Evolutionary conservation across 1,140 invertebrate species (phyloP).

Genomic region (Cotesia vestalis): DNA sequence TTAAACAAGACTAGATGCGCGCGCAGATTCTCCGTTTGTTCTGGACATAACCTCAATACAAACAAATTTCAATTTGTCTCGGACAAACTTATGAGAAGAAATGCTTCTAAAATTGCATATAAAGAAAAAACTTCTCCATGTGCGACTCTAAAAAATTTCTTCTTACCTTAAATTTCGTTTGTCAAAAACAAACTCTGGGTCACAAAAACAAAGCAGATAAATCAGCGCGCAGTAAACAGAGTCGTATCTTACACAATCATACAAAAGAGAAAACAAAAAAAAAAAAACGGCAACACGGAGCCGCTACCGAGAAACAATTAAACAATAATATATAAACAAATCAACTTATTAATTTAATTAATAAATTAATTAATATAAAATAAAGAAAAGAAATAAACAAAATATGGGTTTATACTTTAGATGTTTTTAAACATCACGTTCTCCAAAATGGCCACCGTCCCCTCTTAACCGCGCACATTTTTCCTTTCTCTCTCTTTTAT

Average conservation of each 20-base stretch:
- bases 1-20: constrained; percentile 57
- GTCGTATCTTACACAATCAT: constrained; percentile 4
- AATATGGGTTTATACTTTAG: not conserved
- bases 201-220: not conserved
- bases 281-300: constrained; percentile 18
- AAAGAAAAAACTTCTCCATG: too few species aligned
- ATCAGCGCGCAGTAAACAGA: constrained; percentile 20
- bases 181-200: too few species aligned
- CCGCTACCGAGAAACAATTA: constrained; percentile 11
- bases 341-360: not conserved
- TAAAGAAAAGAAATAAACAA: constrained; percentile 11
- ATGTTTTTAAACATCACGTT: constrained; percentile 42
- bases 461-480: constrained; percentile 21
- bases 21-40: too few species aligned
- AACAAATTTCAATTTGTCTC: too few species aligned
- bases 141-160: too few species aligned
- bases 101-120: too few species aligned
- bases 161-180: too few species aligned
- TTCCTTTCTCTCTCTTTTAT: constrained; percentile 27
- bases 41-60: too few species aligned
- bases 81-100: too few species aligned
- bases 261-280: constrained; percentile 17
- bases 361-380: not conserved
- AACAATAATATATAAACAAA: not conserved
- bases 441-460: constrained; percentile 54